These are phyloP conservation scores for Mythimna albipuncta DNA, from an alignment of 2,888 invertebrate genomes.

Conservation along the genomic window DNA sequence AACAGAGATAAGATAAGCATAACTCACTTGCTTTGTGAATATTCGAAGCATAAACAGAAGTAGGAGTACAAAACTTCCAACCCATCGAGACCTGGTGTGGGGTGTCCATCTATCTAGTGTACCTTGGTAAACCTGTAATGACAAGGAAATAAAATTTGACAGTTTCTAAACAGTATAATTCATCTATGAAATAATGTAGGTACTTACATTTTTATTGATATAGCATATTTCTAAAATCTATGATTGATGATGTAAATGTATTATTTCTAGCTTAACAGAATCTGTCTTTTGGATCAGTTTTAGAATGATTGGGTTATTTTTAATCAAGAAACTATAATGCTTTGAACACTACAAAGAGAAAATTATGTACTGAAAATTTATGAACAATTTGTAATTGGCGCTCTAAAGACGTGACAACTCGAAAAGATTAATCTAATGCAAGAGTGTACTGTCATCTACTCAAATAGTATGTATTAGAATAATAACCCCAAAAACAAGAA, in stretches of 20 bases:
- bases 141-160: slow-evolving; percentile 10
- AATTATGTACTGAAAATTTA: neutral
- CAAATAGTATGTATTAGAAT: slow-evolving; percentile 6
- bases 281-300: neutral
- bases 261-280: neutral
- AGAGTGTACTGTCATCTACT: slow-evolving; percentile 38
- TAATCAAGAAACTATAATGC: neutral
- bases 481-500: slow-evolving; percentile 45
- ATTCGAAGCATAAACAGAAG: slow-evolving; percentile 95
- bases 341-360: neutral
- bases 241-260: too few relatives aligned
- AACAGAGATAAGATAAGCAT: slow-evolving; percentile 54
- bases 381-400: slow-evolving; percentile 45
- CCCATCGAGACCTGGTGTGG: slow-evolving; percentile 95
- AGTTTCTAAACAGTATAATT: neutral
- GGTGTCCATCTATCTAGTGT: slow-evolving; percentile 97
- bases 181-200: neutral
- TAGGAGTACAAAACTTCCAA: slow-evolving; percentile 93
- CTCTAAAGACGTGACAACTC: slow-evolving; percentile 47
- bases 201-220: neutral
- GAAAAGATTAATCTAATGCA: slow-evolving; percentile 25
- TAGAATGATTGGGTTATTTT: neutral
- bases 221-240: neutral
- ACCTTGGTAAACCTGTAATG: slow-evolving; percentile 94
- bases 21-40: slow-evolving; percentile 94